Evolutionary conservation across 2,888 invertebrate species (phyloP), one percentile per base, ranked within the genome.

Genomic region (Drosophila longiperda): DNA sequence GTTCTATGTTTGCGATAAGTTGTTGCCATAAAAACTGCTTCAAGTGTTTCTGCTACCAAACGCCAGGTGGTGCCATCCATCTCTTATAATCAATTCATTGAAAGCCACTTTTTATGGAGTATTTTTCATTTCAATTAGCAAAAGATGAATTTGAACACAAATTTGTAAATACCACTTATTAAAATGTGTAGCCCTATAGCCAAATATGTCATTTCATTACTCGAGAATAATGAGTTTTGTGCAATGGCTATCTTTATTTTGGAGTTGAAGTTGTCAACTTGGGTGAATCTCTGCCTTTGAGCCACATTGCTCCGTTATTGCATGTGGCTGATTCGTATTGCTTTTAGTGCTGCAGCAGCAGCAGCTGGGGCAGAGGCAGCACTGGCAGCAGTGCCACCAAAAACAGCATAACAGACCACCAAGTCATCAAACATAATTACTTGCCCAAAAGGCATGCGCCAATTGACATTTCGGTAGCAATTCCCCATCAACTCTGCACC

Each of bases 381-480:
- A 9, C 8, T 26, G 60, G 50, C 54, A 50, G 45, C 52, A 7
- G 20, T 33, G 11, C 32, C 23, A 33, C 15, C 17, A 26, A 9
- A 26, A 15, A 48, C 48, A 52, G 38, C 74, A 50, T 33, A 33
- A 9, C 50, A 66, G 60, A 67, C 63, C 74, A 65, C 63, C 67
- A 64, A 85, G 84, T 82, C 88, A 83, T 83, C 83, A 88, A 88
- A 82, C 88, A 86, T 83, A 83, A 83, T 88, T 83, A 83, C 86
- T 87, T 83, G 86, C 69, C 86, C 83, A 69, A 80, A 69, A 82
- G 83, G 88, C 83, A 83, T 87, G 82, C 85, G 82, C 73, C 85
- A 85, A 86, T 82, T 88, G 86, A 88, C 83, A 85, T 83, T 85
- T 82, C 36, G 67, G 63, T 76, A 71, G 67, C 52, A 45, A 52